Base-by-base conservation (phyloP, 1,140 invertebrate species). In the Melanaphis sacchari region DNA sequence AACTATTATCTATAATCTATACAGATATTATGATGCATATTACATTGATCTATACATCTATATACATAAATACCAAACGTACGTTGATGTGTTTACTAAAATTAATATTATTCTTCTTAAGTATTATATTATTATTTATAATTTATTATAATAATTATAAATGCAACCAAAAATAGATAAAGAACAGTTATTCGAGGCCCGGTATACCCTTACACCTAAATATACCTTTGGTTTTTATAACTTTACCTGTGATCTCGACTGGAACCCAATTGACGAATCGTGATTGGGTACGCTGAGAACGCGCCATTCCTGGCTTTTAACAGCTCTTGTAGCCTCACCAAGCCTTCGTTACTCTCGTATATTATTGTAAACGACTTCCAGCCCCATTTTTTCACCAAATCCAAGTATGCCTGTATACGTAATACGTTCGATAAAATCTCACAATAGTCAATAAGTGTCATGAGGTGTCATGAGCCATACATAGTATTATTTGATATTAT, bases 341-440 rank as follows among this genome's bases (percentile, higher is more conserved):
- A 95, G 84, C 98, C 98, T 95, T 99, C 98, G 95, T 99, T 98
- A 95, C 98, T 98, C 95, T 99, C 98, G 95, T 99, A 99, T 93
- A 99, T 97, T 94, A 99, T 98, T 26, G 98, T 98, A 95, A 99
- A 99, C 41, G 97, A 97, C 95, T 97, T 98, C 98, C 98, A 99
- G 40, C 97, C 97, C 97, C 97, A 98, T 76, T 97, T 96, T 95
- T 97, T 97, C 49, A 99, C 97, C 93, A 99, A 96, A 96, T 99
- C 98, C 66, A 98, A 97, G 95, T 98, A 99, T 26, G 98, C 98
- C 97, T 98, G 95, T 3, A 41, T 31, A 76, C 26, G 90, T 18
- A 76, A 76, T 18, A 8, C 8, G 46, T 81, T 18, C 18, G 7
- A 43, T 43, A 91, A 1, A 26, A n/a, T 6, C 9, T 59, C 54